Percentiles rank a stretch among this genome's conserved stretches.
phyloP scores from a whole-genome alignment of 2,888 invertebrate genomes.

The Strigamia transsilvanica region DNA sequence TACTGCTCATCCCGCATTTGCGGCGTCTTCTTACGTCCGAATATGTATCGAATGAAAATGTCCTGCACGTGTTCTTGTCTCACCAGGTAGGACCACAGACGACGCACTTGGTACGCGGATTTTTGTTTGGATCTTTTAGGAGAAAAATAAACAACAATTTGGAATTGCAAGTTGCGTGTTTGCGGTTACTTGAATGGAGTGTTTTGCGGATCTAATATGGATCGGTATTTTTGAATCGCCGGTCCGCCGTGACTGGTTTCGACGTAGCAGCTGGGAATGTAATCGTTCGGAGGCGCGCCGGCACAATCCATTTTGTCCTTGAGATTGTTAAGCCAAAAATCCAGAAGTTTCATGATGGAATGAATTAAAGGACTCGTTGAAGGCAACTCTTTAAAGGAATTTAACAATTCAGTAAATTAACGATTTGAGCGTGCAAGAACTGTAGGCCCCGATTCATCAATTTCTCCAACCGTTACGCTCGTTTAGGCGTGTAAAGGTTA shows the following conservation, averaged over 20 bases:
- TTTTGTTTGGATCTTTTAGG: conserved; percentile 57
- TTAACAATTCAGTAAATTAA: neutral
- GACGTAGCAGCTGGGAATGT: conserved; percentile 89
- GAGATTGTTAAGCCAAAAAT: conserved; percentile 86
- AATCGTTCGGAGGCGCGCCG: conserved; percentile 82
- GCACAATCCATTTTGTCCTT: conserved; percentile 79
- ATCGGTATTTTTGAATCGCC: conserved; percentile 90
- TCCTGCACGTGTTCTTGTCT: conserved; percentile 92
- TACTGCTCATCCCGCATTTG: conserved; percentile 55
- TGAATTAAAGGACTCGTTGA: conserved; percentile 94
- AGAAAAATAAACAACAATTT: too few relatives aligned
- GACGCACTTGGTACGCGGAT: conserved; percentile 66
- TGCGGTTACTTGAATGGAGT: conserved; percentile 83
- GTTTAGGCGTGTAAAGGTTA: too few relatives aligned
- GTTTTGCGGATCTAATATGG: conserved; percentile 89
- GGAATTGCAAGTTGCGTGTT: neutral
- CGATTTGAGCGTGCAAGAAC: too few relatives aligned
- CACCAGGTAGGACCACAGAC: conserved; percentile 93
- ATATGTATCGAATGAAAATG: conserved; percentile 93
- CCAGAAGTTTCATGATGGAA: conserved; percentile 82
- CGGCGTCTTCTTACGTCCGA: conserved; percentile 71
- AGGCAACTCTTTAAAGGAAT: conserved; percentile 76
- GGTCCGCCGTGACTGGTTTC: conserved; percentile 74
- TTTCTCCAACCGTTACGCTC: too few relatives aligned
- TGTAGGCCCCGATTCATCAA: neutral